Conservation (phyloP, 2,113 vertebrate genomes). For the Sander lucioperca region DNA sequence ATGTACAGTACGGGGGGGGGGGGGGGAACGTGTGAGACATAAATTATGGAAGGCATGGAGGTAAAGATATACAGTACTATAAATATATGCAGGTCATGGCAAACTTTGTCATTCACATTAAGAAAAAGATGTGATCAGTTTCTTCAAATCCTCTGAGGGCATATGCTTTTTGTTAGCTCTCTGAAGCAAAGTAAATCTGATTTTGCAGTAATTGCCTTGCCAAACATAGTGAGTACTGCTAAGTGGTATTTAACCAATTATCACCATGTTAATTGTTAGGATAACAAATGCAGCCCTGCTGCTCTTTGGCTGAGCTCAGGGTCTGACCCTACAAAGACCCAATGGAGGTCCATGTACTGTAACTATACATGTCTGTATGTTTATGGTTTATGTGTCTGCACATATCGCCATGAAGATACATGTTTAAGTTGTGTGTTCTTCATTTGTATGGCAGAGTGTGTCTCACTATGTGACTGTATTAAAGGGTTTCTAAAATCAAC, state of each 20-base stretch:
- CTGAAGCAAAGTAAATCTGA: conserved; percentile 40
- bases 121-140: conserved; percentile 16
- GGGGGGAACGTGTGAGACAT: conserved; percentile 39
- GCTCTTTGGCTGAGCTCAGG: conserved; percentile 21
- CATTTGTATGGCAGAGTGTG: conserved; percentile 6
- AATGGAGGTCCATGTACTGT: conserved; percentile 4
- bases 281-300: conserved; percentile 45
- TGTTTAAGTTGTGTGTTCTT: conserved; percentile 14
- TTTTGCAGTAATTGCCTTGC: conserved; percentile 22
- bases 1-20: conserved; percentile 33
- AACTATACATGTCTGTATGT: conserved; percentile 24
- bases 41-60: conserved; percentile 66
- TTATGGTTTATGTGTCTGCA: conserved; percentile 19
- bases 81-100: conserved; percentile 28
- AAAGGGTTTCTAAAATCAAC: conserved; percentile 50
- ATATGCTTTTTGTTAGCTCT: conserved; percentile 35
- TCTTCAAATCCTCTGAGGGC: conserved; percentile 7
- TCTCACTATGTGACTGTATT: conserved; percentile 33
- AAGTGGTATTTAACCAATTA: conserved; percentile 59
- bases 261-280: conserved; percentile 48
- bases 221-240: conserved; percentile 48
- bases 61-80: conserved; percentile 61
- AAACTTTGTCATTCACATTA: conserved; percentile 47
- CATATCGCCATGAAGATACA: background rate
- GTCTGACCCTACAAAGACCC: conserved; percentile 44